Evolutionary conservation across 2,888 invertebrate genomes (phyloP), one percentile per base, ranked within the genome.

Genomic region (Pseudococcus jackbeardsleyi): DNA sequence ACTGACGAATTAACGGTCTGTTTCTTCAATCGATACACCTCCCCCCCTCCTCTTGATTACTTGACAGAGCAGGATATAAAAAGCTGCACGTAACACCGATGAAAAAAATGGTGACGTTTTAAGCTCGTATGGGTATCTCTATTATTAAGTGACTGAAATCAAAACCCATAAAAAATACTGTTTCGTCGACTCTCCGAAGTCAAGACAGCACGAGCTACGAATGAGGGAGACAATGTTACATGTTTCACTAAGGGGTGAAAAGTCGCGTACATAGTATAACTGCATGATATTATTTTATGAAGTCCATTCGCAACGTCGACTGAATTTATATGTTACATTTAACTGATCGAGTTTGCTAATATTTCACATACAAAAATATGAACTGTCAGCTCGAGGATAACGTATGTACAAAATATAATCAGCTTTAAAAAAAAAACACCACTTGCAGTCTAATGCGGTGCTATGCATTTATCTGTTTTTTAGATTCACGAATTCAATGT

Each of bases 291-390:
- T 26, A 72, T 77, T 77, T 77, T 77, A 77, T 77, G 77, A 77
- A 77, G 77, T 77, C 77, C 77, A 77, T 77, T 77, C 77, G 77
- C 17, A 77, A 77, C 77, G 77, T 77, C 77, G 39, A 77, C 77
- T 77, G 77, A 77, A 77, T 77, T 77, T 77, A 77, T 77, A 77
- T 77, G 77, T 77, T 77, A 33, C 77, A 77, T 77, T 77, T 77
- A 77, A 39, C 39, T 39, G 77, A 77, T 77, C 77, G 39, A 77
- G 77, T 39, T 33, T 39, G 39, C 77, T 39, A 39, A 77, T 77
- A 77, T 77, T 77, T 77, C 39, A 77, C 77, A n/a, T 17, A 77
- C 39, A 77, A 33, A 77, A 77, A 77, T 77, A 39, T 39, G 33
- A 77, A 77, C 33, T 77, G 77, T 77, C 77, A 77, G 39, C 77